Base-by-base conservation (phyloP, 1,140 invertebrate genomes). In the Drosophila pandora region DNA sequence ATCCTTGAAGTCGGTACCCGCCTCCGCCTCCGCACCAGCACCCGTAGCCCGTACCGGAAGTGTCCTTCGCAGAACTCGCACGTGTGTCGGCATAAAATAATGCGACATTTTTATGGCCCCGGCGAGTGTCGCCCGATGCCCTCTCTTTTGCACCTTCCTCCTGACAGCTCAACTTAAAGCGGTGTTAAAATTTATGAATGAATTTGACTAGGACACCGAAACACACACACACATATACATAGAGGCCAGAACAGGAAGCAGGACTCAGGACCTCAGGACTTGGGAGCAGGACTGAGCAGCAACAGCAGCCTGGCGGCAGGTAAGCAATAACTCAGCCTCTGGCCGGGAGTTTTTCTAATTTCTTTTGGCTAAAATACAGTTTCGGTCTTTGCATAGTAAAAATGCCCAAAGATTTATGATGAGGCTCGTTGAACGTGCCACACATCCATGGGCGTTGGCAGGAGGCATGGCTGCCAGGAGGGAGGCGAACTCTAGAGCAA, bases 151-250 rank as follows among this genome's bases (percentile, higher is more conserved):
- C 61, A 64, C 43, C 43, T 57, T 13, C 59, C 23, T 25, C n/a
- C 41, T 50, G 65, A 49, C 64, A 34, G 71, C 55, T 53, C 77
- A 80, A 77, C 68, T 74, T 74, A 78, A 82, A 78, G 79, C 79
- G 79, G 72, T 85, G 73, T 79, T 72, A 43, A 85, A 84, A 84
- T 84, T 84, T 84, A 84, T 84, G 80, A 84, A 84, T 84, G 80
- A 84, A 76, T 80, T 85, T 62, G 47, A 73, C 70, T 63, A 50
- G 70, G 58, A 73, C 45, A 56, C 30, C 49, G 43, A 34, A 28
- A 28, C 25, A 28, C 23, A 30, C 60, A 37, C 21, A 23, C n/a
- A 48, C 22, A 4, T 21, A 45, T 32, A 32, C 8, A 32, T 2
- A 32, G 30, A 32, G 30, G 7, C 8, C 30, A 32, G 54, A 9